These are phyloP conservation scores for Pangasianodon hypophthalmus DNA, from an alignment of 2,113 vertebrate genomes.

Conservation along the genomic window DNA sequence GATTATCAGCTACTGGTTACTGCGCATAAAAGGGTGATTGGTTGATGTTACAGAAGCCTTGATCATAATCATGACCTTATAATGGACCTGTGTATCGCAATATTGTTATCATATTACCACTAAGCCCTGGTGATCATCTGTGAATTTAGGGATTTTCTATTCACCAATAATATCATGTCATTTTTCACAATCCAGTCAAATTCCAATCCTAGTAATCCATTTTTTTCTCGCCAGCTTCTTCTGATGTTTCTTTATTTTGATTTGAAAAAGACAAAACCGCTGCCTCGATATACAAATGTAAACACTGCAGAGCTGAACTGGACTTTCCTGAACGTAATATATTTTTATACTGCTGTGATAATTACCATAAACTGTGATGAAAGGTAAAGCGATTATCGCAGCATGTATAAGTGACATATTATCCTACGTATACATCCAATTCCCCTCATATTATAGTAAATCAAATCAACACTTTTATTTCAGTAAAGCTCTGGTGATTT, in stretches of 20 bases:
- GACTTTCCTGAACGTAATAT: background rate
- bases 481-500: background rate
- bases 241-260: background rate
- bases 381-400: background rate
- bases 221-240: background rate
- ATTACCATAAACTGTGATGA: background rate
- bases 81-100: background rate
- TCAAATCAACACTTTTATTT: background rate
- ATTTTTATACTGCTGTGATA: background rate
- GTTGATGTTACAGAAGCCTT: background rate
- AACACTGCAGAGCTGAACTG: background rate
- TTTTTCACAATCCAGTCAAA: background rate
- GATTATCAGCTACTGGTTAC: background rate
- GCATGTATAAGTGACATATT: too few species aligned
- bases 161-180: background rate
- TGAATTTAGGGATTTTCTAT: background rate
- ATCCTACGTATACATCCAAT: background rate
- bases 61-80: background rate
- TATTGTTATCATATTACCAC: background rate
- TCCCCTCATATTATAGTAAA: background rate
- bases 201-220: background rate
- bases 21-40: background rate
- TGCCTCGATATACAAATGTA: background rate
- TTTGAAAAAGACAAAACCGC: background rate
- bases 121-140: background rate